These are phyloP conservation scores for Hafferia zeledoni DNA, from an alignment of 2,797 vertebrate genomes.

Conservation along the genomic window DNA sequence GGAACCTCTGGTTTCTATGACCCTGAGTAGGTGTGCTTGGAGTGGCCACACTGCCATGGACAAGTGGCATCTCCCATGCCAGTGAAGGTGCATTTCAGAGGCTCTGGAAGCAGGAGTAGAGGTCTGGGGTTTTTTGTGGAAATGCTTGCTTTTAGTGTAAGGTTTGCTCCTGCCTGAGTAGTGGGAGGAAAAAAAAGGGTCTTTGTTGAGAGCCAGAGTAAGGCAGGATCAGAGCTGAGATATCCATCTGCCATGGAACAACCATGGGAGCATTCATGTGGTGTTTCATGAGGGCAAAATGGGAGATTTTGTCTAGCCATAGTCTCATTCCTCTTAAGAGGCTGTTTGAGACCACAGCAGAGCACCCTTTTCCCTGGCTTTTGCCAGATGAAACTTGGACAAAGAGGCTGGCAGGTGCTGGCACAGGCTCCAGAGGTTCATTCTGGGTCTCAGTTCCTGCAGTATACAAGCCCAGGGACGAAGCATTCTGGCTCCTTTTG, in stretches of 20 bases:
- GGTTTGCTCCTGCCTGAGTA: not conserved
- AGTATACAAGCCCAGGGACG: not conserved
- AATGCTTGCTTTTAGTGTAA: not conserved
- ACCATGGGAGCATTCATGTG: not conserved
- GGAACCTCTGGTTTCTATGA: not conserved
- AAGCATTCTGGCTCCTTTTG: not conserved
- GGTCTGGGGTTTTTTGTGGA: not conserved
- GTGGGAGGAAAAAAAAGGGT: not conserved
- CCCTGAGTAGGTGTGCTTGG: not conserved
- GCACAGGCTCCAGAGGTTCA: not conserved
- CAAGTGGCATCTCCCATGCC: not conserved
- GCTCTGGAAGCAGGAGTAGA: not conserved
- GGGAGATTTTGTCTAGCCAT: not conserved
- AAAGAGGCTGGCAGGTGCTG: not conserved
- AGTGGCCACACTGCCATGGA: not conserved
- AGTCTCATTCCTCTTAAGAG: not conserved
- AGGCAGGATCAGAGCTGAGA: not conserved
- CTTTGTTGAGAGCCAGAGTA: not conserved
- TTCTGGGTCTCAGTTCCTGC: not conserved
- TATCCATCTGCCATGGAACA: not conserved
- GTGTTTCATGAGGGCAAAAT: not conserved
- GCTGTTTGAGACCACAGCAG: not conserved
- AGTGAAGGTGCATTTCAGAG: not conserved
- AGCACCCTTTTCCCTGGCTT: not conserved
- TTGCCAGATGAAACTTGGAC: not conserved